A percentile compares a stretch with the other conserved stretches of the same genome.
phyloP scores from a whole-genome alignment of 1,140 invertebrate species.

The Papilio xuthus region DNA sequence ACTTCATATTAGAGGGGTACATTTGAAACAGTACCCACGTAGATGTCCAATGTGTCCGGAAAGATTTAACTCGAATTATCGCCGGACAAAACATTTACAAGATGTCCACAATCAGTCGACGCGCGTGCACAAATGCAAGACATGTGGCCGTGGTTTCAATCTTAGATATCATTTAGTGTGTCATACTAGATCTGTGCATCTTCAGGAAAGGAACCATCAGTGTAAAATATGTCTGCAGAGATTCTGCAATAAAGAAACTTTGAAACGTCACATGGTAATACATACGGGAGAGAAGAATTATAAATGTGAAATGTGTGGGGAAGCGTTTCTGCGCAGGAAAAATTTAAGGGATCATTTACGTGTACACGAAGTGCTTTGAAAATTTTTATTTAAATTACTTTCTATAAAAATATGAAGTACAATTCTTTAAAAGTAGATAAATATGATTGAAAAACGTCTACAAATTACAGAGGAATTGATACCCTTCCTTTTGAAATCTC shows the following conservation, averaged over 20 bases:
- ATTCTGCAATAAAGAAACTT: constrained; percentile 78
- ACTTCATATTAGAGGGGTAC: constrained; percentile 67
- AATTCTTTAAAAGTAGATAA: too few relatives aligned
- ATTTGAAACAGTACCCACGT: constrained; percentile 70
- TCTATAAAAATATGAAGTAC: too few relatives aligned
- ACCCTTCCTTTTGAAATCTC: too few relatives aligned
- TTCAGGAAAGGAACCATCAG: constrained; percentile 74
- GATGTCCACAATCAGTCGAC: constrained; percentile 74
- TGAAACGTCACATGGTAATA: constrained; percentile 79
- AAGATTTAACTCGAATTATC: constrained; percentile 72
- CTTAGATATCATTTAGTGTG: constrained; percentile 74
- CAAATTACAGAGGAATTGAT: too few relatives aligned
- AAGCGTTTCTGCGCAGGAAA: constrained; percentile 82
- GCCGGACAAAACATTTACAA: constrained; percentile 72
- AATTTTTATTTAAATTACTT: too few relatives aligned
- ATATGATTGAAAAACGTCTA: too few relatives aligned
- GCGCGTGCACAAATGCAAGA: constrained; percentile 76
- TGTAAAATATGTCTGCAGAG: constrained; percentile 75
- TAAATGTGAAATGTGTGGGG: constrained; percentile 85
- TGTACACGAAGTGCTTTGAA: constrained; percentile 57
- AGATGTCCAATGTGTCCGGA: constrained; percentile 75
- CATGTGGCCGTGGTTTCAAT: constrained; percentile 70
- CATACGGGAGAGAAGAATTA: constrained; percentile 89
- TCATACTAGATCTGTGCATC: constrained; percentile 72
- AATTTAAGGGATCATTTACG: constrained; percentile 73